These are phyloP conservation scores for Scolopax mira DNA, from an alignment of 2,113 vertebrate species.

Conservation along the genomic window DNA sequence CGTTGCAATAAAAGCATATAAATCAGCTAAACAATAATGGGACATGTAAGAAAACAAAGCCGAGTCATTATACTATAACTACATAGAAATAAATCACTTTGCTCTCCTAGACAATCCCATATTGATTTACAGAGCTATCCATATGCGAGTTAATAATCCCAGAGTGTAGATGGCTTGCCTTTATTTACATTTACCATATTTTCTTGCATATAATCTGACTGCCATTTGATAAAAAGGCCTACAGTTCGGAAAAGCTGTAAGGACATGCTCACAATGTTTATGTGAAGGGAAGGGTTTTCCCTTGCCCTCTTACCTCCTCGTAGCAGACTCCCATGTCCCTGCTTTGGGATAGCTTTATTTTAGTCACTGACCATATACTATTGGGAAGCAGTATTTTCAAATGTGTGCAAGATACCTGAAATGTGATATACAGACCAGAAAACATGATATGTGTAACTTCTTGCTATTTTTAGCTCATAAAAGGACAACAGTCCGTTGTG, in stretches of 20 bases:
- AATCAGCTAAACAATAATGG: constrained; percentile 38
- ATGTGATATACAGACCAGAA: neutral
- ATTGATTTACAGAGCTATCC: neutral
- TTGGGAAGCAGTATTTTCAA: neutral
- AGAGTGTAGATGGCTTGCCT: neutral
- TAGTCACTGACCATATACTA: neutral
- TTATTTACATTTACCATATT: neutral
- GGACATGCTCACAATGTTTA: neutral
- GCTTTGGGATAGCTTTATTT: neutral
- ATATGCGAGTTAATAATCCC: neutral
- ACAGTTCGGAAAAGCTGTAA: neutral
- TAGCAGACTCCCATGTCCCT: neutral
- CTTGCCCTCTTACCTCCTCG: neutral
- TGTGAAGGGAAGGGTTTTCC: neutral
- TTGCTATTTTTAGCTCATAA: neutral
- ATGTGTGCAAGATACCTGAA: neutral
- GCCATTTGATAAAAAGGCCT: neutral
- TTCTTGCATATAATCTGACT: neutral
- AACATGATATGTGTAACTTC: neutral
- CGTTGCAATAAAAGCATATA: neutral
- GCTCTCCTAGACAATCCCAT: neutral
- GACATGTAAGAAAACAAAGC: constrained; percentile 39
- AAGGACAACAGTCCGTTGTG: neutral
- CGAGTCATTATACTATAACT: neutral
- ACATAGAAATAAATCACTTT: neutral